phyloP scores from a whole-genome alignment of 2,797 vertebrate species.

The Harpagifer antarcticus region DNA sequence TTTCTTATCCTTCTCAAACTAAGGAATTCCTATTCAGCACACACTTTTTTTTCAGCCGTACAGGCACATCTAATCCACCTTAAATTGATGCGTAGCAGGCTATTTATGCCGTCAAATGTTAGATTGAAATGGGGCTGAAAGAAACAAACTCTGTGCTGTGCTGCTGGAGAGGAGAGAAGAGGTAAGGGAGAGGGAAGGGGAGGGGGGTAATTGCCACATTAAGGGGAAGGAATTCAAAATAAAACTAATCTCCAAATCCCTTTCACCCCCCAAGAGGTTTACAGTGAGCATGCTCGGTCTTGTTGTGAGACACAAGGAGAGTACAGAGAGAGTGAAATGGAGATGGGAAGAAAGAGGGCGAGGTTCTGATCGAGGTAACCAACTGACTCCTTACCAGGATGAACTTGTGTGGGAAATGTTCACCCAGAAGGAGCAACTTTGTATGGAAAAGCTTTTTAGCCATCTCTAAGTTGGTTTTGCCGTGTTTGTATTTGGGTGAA shows the following conservation, averaged over 20 bases:
- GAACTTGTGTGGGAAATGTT: conserved; percentile 51
- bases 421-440: conserved; percentile 31
- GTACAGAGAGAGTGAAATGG: conserved; percentile 70
- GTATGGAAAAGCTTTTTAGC: conserved; percentile 18
- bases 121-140: conserved; percentile 57
- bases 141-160: conserved; percentile 71
- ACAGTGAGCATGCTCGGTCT: conserved; percentile 82
- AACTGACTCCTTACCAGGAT: conserved; percentile 53
- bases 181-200: conserved; percentile 39
- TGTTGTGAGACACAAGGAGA: conserved; percentile 80
- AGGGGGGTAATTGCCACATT: conserved; percentile 84
- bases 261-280: conserved; percentile 75
- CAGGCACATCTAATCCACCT: conserved; percentile 43
- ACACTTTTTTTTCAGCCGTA: conserved; percentile 9
- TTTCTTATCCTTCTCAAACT: conserved; percentile 22
- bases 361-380: conserved; percentile 58
- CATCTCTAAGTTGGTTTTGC: conserved; percentile 3
- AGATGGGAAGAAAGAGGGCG: conserved; percentile 57
- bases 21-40: conserved; percentile 21
- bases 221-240: conserved; percentile 88
- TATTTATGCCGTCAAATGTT: conserved; percentile 60
- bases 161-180: conserved; percentile 50
- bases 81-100: conserved; percentile 36
- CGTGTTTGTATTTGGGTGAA: conserved; percentile 27
- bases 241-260: conserved; percentile 86